Conservation (phyloP, 2,888 invertebrate species). For the Morpho achilles region DNA sequence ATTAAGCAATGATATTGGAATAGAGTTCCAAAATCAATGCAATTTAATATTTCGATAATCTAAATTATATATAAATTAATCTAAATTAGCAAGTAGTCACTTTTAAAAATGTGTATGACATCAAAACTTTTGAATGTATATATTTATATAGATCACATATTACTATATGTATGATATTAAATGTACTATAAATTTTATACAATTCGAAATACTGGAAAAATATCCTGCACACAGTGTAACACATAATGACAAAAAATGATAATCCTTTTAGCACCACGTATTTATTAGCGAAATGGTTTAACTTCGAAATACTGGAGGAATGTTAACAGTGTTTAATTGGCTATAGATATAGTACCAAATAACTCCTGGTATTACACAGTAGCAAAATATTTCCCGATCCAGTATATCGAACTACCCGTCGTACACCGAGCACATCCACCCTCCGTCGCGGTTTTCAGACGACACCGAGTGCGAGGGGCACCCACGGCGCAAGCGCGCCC, state of each 20-base stretch:
- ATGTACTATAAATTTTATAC: not conserved
- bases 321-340: conserved; percentile 20
- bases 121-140: no score
- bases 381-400: conserved; percentile 42
- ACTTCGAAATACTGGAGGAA: conserved; percentile 16
- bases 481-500: conserved; percentile 60
- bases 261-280: not conserved
- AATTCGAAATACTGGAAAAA: conserved; percentile 16
- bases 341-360: conserved; percentile 20
- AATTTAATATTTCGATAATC: no score
- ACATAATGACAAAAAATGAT: conserved; percentile 7
- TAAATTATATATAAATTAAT: no score
- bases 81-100: no score
- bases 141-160: no score
- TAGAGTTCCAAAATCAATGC: no score
- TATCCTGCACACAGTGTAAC: conserved; percentile 9
- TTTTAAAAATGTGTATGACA: no score
- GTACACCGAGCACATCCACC: conserved; percentile 91
- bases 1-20: no score
- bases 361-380: conserved; percentile 28
- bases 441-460: conserved; percentile 92
- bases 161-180: not conserved
- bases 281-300: not conserved
- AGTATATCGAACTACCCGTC: conserved; percentile 89
- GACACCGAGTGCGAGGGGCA: conserved; percentile 81